Percentiles rank a stretch among this genome's conserved stretches.
These are phyloP conservation scores for Spatula versicolor DNA, from an alignment of 2,797 vertebrate species.

Conservation along the genomic window DNA sequence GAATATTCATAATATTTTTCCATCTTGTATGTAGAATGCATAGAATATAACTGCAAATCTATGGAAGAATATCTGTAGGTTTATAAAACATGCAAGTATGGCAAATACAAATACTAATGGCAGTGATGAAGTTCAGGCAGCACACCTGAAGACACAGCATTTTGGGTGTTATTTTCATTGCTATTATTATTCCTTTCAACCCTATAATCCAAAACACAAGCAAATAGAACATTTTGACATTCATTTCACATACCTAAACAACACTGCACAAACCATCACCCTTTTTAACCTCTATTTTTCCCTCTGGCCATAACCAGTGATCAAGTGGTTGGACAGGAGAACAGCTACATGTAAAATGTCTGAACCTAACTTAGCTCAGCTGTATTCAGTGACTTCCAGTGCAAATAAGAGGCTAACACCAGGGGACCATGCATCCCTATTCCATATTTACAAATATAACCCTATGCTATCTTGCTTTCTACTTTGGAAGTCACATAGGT, in stretches of 20 bases:
- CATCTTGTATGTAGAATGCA: neutral
- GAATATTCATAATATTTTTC: neutral
- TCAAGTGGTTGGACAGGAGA: neutral
- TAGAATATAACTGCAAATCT: neutral
- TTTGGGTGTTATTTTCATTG: neutral
- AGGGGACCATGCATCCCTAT: neutral
- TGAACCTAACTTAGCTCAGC: neutral
- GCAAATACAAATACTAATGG: neutral
- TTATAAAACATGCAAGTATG: neutral
- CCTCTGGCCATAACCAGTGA: neutral
- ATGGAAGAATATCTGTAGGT: neutral
- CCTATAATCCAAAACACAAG: neutral
- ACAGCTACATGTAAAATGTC: neutral
- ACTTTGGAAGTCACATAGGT: neutral
- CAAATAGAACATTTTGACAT: neutral
- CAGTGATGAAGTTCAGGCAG: neutral
- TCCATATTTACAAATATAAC: neutral
- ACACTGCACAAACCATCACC: neutral
- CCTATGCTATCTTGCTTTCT: neutral
- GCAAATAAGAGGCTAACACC: neutral
- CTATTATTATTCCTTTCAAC: neutral
- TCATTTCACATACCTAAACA: no score
- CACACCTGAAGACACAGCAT: neutral
- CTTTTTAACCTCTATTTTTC: neutral
- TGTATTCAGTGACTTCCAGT: neutral